Conservation (phyloP, 2,888 invertebrate genomes). For the Melanchra persicariae region DNA sequence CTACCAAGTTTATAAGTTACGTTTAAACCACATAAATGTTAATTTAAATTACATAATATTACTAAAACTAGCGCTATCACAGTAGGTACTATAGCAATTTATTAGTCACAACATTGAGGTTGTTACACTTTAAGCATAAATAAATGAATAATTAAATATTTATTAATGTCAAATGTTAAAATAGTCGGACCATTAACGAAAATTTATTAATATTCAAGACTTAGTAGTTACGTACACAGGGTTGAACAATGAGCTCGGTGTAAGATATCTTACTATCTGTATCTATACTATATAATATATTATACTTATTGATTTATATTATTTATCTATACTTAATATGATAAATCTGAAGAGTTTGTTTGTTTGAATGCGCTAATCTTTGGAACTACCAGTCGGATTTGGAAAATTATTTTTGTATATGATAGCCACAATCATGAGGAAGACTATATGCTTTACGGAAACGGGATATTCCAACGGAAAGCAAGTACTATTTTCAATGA, state of each 20-base stretch:
- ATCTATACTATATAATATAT: too few relatives aligned
- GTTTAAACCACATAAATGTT: slow-evolving; percentile 8
- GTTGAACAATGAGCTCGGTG: slow-evolving; percentile 16
- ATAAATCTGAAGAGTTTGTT: too few relatives aligned
- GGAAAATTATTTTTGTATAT: too few relatives aligned
- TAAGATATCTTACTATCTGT: slow-evolving; percentile 19
- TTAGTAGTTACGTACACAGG: slow-evolving; percentile 23
- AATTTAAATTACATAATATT: slow-evolving; percentile 36
- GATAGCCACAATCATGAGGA: too few relatives aligned
- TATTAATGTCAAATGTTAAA: slow-evolving; percentile 75
- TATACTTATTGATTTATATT: too few relatives aligned
- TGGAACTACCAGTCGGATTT: too few relatives aligned
- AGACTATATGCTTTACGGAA: too few relatives aligned
- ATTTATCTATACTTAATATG: too few relatives aligned
- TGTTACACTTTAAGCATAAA: slow-evolving; percentile 65
- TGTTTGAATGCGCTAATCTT: too few relatives aligned
- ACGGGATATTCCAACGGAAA: too few relatives aligned
- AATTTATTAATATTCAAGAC: slow-evolving; percentile 50
- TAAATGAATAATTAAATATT: slow-evolving; percentile 70
- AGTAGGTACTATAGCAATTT: slow-evolving; percentile 44
- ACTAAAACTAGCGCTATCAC: slow-evolving; percentile 24
- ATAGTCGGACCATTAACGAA: slow-evolving; percentile 57
- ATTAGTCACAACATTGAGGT: slow-evolving; percentile 65
- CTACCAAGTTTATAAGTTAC: not conserved
- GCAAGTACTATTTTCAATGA: too few relatives aligned